A percentile compares a stretch with the other conserved stretches of the same genome.
These are phyloP conservation scores for Notiomystis cincta DNA, from an alignment of 2,113 vertebrate species.

Conservation along the genomic window DNA sequence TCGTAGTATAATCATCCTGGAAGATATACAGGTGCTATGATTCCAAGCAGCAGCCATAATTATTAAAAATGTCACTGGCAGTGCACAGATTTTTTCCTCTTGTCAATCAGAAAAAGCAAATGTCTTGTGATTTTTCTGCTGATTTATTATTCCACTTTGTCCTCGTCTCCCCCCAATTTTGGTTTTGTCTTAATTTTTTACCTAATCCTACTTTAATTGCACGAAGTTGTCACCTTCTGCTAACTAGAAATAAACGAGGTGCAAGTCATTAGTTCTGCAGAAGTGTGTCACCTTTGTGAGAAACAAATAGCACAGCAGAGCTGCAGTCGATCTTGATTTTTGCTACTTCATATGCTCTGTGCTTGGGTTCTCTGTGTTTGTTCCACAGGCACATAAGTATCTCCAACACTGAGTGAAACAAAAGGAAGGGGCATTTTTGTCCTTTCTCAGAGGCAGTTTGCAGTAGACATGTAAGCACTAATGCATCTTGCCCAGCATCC, in stretches of 20 bases:
- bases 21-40: not conserved
- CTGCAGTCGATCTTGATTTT: not conserved
- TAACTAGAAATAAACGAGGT: not conserved
- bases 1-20: not conserved
- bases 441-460: not conserved
- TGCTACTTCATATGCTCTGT: not conserved
- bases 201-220: not conserved
- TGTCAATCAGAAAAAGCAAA: not conserved
- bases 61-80: not conserved
- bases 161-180: accelerated
- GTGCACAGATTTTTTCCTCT: not conserved
- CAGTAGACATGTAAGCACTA: not conserved
- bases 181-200: not conserved
- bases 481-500: not conserved
- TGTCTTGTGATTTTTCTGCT: not conserved
- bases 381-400: not conserved
- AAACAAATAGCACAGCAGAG: not conserved
- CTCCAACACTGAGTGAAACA: not conserved
- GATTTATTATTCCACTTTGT: not conserved
- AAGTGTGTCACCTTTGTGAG: not conserved
- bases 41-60: not conserved
- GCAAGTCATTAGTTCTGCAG: not conserved
- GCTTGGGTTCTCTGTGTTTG: not conserved
- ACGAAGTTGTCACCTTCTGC: not conserved
- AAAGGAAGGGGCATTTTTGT: not conserved